Conservation (phyloP, 2,113 vertebrate genomes). For the Cheirogaleus medius region DNA sequence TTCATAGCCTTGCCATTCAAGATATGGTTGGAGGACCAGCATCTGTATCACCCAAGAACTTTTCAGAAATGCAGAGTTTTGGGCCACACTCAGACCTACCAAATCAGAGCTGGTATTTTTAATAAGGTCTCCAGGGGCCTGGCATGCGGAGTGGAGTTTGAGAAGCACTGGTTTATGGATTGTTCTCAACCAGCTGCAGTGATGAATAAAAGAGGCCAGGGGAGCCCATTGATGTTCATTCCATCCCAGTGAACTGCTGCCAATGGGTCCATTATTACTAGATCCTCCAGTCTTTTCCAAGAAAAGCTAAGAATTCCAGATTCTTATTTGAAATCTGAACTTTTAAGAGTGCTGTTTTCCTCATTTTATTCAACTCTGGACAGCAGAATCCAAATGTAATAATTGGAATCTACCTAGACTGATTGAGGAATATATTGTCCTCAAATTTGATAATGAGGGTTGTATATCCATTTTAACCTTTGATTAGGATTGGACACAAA, state of each 20-base stretch:
- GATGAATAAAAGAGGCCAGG: background rate
- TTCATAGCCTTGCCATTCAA: background rate
- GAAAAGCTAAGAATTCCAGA: background rate
- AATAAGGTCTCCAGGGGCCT: background rate
- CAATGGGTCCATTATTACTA: background rate
- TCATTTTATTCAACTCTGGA: background rate
- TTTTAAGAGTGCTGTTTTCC: background rate
- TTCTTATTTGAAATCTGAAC: slow-evolving; percentile 29
- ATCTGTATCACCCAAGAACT: background rate
- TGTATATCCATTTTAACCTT: background rate
- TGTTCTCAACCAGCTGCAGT: background rate
- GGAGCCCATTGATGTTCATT: background rate
- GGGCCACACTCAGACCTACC: background rate
- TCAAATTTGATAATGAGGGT: background rate
- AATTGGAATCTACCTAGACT: background rate
- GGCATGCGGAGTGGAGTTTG: background rate
- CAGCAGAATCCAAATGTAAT: background rate
- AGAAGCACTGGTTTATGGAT: background rate
- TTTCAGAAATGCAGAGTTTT: background rate
- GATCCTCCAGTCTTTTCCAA: background rate
- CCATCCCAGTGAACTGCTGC: background rate
- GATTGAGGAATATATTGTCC: background rate
- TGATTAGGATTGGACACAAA: background rate
- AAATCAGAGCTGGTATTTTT: background rate
- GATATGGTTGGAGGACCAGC: background rate